Base-by-base conservation (phyloP, 2,888 invertebrate genomes). In the Eristalinus aeneus region DNA sequence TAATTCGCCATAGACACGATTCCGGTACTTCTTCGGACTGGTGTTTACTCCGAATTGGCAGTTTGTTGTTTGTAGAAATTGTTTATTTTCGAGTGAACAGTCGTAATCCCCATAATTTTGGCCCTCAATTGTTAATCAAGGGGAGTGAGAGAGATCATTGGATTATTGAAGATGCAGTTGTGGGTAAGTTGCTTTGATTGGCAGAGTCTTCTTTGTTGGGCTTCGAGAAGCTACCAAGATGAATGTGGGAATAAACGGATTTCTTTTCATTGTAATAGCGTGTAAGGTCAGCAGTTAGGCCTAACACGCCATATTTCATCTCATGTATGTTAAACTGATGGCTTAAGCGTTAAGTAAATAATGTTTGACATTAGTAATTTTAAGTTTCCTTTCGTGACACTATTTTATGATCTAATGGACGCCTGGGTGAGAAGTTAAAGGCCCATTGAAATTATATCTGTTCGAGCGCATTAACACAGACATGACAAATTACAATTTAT, bases 1-100 rank as follows among this genome's bases (percentile, higher is more conserved):
- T 73, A 81, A 81, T 85, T 81, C 73, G 60, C 36, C 39, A 53
- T 23, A 77, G 68, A 64, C 85, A 85, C 85, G 85, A 85, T 60
- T 69, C 53, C 39, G 46, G 16, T 27, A 34, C 64, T 69, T 22
- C 58, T 64, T 16, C 34, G 6, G 34, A 32, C 12, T 53, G 67
- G 60, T 68, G 34, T 74, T 58, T 36, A 46, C 32, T 56, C 46
- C 12, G 31, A 39, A 54, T 60, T 82, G 39, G 58, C 5, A 58
- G 32, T 72, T 32, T 72, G 74, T 39, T 46, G 46, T 79, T 79
- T 79, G 65, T 69, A 79, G 74, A 84, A 84, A 84, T 74, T 79
- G 31, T 78, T 68, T 56, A 10, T 64, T 58, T 58, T 23, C 23
- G 27, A 8, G 34, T 16, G 54, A 56, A 20, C 46, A 63, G 36